Percentiles rank a stretch among this genome's conserved stretches.
Conservation (phyloP, 2,888 invertebrate genomes). For the Sphecodes monilicornis region DNA sequence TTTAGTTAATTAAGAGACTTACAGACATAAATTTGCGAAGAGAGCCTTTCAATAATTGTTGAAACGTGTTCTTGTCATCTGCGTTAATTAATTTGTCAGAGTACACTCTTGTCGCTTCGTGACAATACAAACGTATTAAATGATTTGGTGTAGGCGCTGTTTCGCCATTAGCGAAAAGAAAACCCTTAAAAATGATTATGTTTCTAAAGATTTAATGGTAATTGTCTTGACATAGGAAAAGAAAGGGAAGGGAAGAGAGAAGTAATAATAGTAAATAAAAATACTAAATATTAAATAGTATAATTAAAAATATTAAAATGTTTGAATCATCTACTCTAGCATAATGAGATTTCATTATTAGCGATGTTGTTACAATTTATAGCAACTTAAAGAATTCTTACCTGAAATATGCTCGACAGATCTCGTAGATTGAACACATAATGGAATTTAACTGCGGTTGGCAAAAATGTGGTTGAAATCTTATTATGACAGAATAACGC, state of each 20-base stretch:
- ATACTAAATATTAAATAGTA: too few species aligned
- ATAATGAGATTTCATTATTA: too few species aligned
- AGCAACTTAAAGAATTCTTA: constrained; percentile 79
- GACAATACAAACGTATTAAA: constrained; percentile 93
- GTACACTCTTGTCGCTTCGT: constrained; percentile 96
- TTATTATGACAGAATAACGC: constrained; percentile 92
- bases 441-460: constrained; percentile 97
- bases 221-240: neutral
- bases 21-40: constrained; percentile 92
- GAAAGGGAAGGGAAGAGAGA: too few species aligned
- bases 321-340: too few species aligned
- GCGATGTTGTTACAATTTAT: neutral
- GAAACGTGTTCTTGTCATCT: constrained; percentile 89
- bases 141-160: constrained; percentile 89
- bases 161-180: constrained; percentile 92
- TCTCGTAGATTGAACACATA: constrained; percentile 97
- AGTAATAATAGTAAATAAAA: too few species aligned
- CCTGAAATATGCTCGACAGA: constrained; percentile 97
- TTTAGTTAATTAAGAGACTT: constrained; percentile 14
- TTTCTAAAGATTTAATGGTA: neutral
- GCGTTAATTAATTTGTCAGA: constrained; percentile 92
- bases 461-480: constrained; percentile 91
- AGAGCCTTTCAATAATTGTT: constrained; percentile 90
- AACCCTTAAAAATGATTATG: constrained; percentile 87
- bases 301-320: too few species aligned